These are phyloP conservation scores for Carassius gibelio DNA, from an alignment of 2,113 vertebrate genomes.

Conservation along the genomic window DNA sequence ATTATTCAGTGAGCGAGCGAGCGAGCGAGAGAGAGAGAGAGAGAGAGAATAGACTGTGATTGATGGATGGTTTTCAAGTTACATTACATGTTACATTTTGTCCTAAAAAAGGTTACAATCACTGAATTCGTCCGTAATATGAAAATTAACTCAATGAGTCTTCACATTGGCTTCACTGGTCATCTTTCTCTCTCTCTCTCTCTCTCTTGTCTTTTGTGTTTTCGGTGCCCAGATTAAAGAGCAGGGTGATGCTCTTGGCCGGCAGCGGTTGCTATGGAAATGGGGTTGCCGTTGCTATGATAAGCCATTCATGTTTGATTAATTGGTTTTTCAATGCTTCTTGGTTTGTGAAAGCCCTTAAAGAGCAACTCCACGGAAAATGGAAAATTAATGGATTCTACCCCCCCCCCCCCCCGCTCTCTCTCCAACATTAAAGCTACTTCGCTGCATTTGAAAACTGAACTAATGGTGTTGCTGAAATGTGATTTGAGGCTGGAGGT, in stretches of 20 bases:
- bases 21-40: neutral
- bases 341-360: conserved; percentile 78
- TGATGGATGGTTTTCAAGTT: conserved; percentile 42
- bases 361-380: conserved; percentile 78
- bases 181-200: conserved; percentile 48
- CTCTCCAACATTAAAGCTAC: conserved; percentile 59
- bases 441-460: conserved; percentile 71
- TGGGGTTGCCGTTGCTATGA: conserved; percentile 76
- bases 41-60: conserved; percentile 3
- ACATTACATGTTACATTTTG: conserved; percentile 31
- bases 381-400: conserved; percentile 79
- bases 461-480: conserved; percentile 73
- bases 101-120: conserved; percentile 19
- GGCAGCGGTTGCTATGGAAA: conserved; percentile 81
- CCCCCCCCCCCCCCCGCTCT: conserved; percentile 54
- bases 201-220: conserved; percentile 56
- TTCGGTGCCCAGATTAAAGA: conserved; percentile 76
- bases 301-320: conserved; percentile 84
- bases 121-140: conserved; percentile 37
- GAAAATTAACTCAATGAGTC: conserved; percentile 28
- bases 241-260: conserved; percentile 73
- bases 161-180: neutral
- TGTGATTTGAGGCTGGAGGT: conserved; percentile 74
- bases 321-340: conserved; percentile 82
- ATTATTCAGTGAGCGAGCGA: conserved; percentile 49